Conservation (phyloP, 2,113 vertebrate genomes). For the Ramphastos sulfuratus region DNA sequence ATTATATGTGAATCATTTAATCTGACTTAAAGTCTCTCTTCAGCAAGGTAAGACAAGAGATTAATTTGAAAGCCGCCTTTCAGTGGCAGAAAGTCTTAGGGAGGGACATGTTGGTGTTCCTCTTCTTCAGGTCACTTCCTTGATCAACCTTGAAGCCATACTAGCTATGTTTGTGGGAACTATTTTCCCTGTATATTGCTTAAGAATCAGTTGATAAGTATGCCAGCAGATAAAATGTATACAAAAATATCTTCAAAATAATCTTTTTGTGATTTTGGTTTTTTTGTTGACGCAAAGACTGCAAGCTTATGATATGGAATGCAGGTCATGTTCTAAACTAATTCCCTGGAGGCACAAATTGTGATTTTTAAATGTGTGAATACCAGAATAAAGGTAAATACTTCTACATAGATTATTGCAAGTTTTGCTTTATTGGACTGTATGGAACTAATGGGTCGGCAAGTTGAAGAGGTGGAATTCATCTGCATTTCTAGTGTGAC, state of each 20-base stretch:
- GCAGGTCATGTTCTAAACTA: neutral
- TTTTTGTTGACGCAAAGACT: neutral
- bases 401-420: neutral
- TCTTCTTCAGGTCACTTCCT: neutral
- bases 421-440: no score
- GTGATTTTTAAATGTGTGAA: neutral
- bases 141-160: neutral
- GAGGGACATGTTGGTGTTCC: neutral
- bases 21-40: neutral
- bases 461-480: no score
- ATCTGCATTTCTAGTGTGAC: no score
- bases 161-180: neutral
- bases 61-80: neutral
- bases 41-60: neutral
- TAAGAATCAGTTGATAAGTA: neutral
- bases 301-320: neutral
- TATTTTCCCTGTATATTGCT: neutral
- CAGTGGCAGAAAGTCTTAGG: neutral
- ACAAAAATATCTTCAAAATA: neutral
- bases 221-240: neutral
- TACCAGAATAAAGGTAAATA: neutral
- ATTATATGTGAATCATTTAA: neutral
- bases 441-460: no score
- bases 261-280: neutral
- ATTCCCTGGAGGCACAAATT: neutral